Base-by-base conservation (phyloP, 2,113 vertebrate species). In the Cyanoliseus patagonus region DNA sequence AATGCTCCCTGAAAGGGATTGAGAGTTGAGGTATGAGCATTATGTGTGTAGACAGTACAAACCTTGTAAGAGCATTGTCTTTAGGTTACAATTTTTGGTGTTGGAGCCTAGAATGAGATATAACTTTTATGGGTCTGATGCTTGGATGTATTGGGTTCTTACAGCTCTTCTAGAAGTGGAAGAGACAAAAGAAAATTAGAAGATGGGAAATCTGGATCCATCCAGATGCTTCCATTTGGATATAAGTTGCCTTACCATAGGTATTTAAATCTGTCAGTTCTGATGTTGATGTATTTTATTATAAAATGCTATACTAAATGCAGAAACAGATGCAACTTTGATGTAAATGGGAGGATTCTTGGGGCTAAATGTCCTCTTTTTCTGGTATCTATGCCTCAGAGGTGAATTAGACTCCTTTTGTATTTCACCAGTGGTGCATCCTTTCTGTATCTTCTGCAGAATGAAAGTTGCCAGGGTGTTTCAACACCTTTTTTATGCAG, bases 11-110 rank as follows among this genome's bases (percentile, higher is more conserved):
- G 37, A 22, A 53, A 9, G n/a, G 37, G 15, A 6, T 17, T 19
- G 62, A 47, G 67, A 39, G 46, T 20, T 33, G 55, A 46, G 41
- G 17, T 13, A 4, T 28, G 25, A 62, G 24, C 24, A 2, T 6
- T 17, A 14, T 12, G 11, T 13, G 35, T 47, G 17, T 4, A 63
- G 44, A 11, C 35, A 42, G 41, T 20, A n/a, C 22, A 41, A 46
- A 19, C 18, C 39, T 53, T 35, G 1, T 5, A 15, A 19, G 1
- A 31, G 3, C 3, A 0, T 12, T 69, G 18, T 31, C 35, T 41
- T 77, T 15, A 18, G 30, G 28, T 41, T 66, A 22, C 13, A 17
- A 0, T 20, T 10, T 51, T 37, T 17, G 18, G 11, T 25, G 31
- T 4, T 69, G 52, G 24, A 7, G 22, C n/a, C 25, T 14, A 2